These are phyloP conservation scores for Megathymus violae DNA, from an alignment of 1,140 invertebrate species.

Conservation along the genomic window DNA sequence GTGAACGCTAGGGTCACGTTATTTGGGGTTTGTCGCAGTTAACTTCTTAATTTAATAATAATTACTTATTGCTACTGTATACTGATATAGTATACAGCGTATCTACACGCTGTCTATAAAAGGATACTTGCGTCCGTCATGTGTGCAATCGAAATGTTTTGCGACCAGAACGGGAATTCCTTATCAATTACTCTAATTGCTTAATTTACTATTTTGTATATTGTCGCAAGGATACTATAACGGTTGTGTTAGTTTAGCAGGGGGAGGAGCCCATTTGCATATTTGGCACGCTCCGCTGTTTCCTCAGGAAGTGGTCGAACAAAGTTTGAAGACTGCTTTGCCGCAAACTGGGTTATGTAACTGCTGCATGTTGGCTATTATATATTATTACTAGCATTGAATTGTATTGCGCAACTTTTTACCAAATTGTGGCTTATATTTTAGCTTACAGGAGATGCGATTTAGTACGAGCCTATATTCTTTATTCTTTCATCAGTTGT, in stretches of 20 bases:
- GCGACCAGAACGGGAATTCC: constrained; percentile 42
- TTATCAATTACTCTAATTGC: constrained; percentile 37
- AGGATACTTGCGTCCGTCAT: constrained; percentile 50
- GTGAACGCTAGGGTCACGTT: constrained; percentile 23
- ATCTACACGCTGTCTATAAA: constrained; percentile 49
- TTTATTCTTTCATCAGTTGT: no score
- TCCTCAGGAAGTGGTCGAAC: constrained; percentile 22
- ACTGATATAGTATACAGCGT: no score
- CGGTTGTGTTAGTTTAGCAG: background rate
- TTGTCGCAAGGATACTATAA: constrained; percentile 17
- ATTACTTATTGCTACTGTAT: no score
- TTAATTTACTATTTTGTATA: constrained; percentile 26
- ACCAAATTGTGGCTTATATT: no score
- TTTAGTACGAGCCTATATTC: background rate
- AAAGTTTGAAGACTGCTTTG: constrained; percentile 20
- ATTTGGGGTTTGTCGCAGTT: background rate
- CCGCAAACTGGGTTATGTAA: constrained; percentile 23
- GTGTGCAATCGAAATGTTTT: constrained; percentile 33
- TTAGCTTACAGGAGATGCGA: no score
- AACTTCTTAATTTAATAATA: constrained; percentile 53
- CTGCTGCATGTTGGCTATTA: constrained; percentile 3
- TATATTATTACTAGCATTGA: background rate
- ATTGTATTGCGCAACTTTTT: constrained; percentile 15
- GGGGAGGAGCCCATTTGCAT: constrained; percentile 27
- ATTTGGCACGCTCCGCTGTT: constrained; percentile 26